Base-by-base conservation (phyloP, 2,888 invertebrate species). In the Neoitamus cyanurus region DNA sequence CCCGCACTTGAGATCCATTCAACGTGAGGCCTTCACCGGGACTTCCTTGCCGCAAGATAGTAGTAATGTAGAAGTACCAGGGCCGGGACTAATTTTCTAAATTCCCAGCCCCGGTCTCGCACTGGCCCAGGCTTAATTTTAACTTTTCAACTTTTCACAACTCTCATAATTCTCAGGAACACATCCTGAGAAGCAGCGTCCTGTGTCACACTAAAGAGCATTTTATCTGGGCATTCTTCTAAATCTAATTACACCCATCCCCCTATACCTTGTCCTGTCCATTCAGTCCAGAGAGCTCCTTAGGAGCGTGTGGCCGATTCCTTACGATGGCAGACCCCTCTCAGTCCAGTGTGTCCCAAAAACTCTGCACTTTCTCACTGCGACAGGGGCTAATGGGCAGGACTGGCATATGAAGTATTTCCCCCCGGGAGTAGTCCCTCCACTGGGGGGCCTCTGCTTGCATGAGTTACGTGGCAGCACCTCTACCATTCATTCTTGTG, bases 301-400 rank as follows among this genome's bases (percentile, higher is more conserved):
- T 20, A 58, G 20, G 25, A 58, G 25, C 58, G 58, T 58, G 20
- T 58, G 58, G 20, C 58, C 58, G 15, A 58, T 58, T 58, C 58
- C 58, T 58, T 25, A 58, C 3, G 20, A 20, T 25, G 58, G 58
- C n/a, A n/a, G n/a, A n/a, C 6, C 25, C 58, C 58, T 31, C 31
- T 31, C 5, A 31, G 31, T 4, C 37, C 37, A 37, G 37, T 31
- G 9, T 9, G 37, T 37, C 58, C 58, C 58, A 7, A 58, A 58
- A 58, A 58, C 58, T 58, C 58, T 25, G 58, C 58, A 58, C 58
- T 58, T 58, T 58, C 58, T 58, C 58, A 58, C 58, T 58, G 58
- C 58, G 58, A 58, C 58, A 58, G 58, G 58, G 25, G 58, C 58
- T 58, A 58, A 58, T 58, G 58, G 58, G 58, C 58, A 20, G 58